Evolutionary conservation across 2,888 invertebrate genomes (phyloP).

Genomic region (Nymphalis c-album): DNA sequence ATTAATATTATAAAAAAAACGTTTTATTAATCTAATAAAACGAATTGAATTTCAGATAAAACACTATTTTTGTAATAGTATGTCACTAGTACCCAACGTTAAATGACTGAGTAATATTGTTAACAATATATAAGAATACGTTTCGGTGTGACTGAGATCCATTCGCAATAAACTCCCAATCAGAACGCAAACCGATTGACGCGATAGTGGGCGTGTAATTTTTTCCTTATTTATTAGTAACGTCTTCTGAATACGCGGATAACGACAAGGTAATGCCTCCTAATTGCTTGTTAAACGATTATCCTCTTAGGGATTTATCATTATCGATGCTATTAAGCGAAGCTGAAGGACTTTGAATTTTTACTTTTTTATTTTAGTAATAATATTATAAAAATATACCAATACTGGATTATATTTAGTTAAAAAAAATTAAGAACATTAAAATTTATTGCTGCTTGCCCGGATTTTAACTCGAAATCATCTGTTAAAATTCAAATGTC

Average conservation of each 20-base stretch:
- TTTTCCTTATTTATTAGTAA: constrained; percentile 39
- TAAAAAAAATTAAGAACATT: too few relatives aligned
- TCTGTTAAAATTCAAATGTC: too few relatives aligned
- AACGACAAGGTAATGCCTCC: constrained; percentile 24
- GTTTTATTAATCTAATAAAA: too few relatives aligned
- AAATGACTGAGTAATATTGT: background rate
- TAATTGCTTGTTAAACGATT: constrained; percentile 29
- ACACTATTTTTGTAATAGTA: too few relatives aligned
- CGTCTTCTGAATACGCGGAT: constrained; percentile 31
- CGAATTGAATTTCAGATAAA: too few relatives aligned
- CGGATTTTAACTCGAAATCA: too few relatives aligned
- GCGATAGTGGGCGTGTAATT: constrained; percentile 39
- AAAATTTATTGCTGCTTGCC: too few relatives aligned
- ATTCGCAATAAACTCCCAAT: constrained; percentile 34
- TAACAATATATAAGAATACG: background rate
- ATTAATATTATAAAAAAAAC: too few relatives aligned
- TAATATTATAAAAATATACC: too few relatives aligned
- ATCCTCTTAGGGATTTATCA: constrained; percentile 22
- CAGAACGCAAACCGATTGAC: constrained; percentile 32
- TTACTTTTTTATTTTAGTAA: too few relatives aligned
- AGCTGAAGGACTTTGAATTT: background rate
- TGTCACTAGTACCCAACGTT: too few relatives aligned
- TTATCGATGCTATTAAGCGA: constrained; percentile 23
- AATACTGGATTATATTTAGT: too few relatives aligned
- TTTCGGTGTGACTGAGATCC: constrained; percentile 28